phyloP scores from a whole-genome alignment of 1,140 invertebrate genomes.

The Oscheius sp. region DNA sequence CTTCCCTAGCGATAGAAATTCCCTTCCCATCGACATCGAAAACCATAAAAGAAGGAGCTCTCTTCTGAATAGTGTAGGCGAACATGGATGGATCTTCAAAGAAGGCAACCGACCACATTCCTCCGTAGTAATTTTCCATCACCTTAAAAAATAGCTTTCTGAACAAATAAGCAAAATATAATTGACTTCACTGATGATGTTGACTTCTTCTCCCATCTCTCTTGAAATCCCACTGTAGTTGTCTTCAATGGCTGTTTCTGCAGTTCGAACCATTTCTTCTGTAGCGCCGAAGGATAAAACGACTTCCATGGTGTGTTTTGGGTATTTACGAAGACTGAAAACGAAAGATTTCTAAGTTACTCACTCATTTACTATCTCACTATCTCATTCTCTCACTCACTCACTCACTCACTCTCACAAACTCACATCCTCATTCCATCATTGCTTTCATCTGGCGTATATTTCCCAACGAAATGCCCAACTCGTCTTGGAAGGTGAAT shows the following conservation, averaged over 20 bases:
- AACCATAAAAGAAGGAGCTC: constrained; percentile 22
- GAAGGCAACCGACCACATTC: constrained; percentile 10
- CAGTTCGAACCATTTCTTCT: neutral
- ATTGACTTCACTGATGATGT: constrained; percentile 20
- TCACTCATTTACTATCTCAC: neutral
- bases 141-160: neutral
- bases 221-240: constrained; percentile 6
- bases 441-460: neutral
- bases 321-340: constrained; percentile 18
- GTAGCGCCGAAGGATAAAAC: constrained; percentile 1
- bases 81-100: constrained; percentile 32
- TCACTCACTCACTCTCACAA: neutral
- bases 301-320: constrained; percentile 15
- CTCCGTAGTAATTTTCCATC: constrained; percentile 8
- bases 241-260: constrained; percentile 16
- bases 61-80: constrained; percentile 6
- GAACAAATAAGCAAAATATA: neutral
- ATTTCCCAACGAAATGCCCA: too few species aligned
- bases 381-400: neutral
- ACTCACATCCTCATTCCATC: neutral
- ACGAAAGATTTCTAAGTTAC: neutral
- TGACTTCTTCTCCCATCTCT: neutral
- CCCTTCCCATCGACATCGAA: constrained; percentile 25
- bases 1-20: neutral
- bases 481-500: too few species aligned